Conservation (phyloP, 2,113 vertebrate species). For the Desmodus rotundus region DNA sequence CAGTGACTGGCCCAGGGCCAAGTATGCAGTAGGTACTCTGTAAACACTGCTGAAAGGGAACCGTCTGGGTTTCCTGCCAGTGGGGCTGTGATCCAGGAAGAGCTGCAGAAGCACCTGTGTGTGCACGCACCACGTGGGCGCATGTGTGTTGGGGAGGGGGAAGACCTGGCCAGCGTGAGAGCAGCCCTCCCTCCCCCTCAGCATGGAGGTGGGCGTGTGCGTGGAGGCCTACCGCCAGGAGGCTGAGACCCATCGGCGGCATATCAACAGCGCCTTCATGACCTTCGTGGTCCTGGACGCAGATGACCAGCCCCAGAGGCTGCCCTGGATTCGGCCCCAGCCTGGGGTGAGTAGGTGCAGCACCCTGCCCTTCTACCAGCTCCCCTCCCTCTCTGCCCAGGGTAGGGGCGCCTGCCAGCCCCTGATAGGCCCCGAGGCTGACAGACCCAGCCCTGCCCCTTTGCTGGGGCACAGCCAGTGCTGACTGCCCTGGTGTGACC, state of each 20-base stretch:
- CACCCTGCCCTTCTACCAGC: background rate
- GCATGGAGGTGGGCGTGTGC: conserved; percentile 98
- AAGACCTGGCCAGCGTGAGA: background rate
- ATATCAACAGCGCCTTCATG: conserved; percentile 99
- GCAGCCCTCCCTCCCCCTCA: conserved; percentile 50
- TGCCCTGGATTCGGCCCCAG: conserved; percentile 90
- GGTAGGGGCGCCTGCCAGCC: background rate
- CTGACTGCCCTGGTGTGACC: background rate
- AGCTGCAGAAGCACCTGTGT: background rate
- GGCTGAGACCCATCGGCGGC: conserved; percentile 83
- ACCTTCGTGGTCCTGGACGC: conserved; percentile 91
- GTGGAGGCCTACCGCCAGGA: conserved; percentile 91
- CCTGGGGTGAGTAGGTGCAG: conserved; percentile 82
- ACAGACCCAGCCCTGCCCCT: background rate
- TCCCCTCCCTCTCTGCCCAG: background rate
- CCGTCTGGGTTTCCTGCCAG: background rate
- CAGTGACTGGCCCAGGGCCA: background rate
- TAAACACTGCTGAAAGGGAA: background rate
- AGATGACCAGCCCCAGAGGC: conserved; percentile 81
- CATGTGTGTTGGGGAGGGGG: background rate
- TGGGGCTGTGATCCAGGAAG: background rate
- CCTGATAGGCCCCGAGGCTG: background rate
- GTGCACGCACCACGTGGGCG: accelerated
- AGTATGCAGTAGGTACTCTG: background rate
- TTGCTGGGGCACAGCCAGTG: background rate